Evolutionary conservation across 2,888 invertebrate species (phyloP).

Genomic region (Eristalinus sepulchralis): DNA sequence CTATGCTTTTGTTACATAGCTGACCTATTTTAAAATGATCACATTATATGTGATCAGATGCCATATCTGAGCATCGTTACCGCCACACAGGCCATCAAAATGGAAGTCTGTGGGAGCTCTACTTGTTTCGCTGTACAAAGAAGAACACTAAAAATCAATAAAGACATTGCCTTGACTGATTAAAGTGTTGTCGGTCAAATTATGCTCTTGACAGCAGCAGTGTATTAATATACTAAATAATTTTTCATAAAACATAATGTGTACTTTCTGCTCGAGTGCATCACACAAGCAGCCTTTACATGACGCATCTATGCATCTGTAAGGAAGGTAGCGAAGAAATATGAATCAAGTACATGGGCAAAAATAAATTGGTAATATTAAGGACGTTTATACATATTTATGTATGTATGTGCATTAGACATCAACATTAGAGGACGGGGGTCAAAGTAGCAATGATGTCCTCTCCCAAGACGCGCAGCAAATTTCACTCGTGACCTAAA

Average conservation of each 20-base stretch:
- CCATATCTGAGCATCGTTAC: slow-evolving; percentile 62
- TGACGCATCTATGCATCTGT: background rate
- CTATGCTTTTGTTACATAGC: too few species aligned
- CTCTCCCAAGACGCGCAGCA: slow-evolving; percentile 67
- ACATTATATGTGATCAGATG: too few species aligned
- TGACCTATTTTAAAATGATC: too few species aligned
- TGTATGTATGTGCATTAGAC: slow-evolving; percentile 24
- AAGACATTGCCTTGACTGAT: slow-evolving; percentile 66
- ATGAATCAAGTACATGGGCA: background rate
- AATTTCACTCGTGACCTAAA: slow-evolving; percentile 70
- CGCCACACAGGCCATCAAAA: slow-evolving; percentile 11
- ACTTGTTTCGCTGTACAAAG: slow-evolving; percentile 15
- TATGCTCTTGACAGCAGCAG: slow-evolving; percentile 15
- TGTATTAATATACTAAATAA: background rate
- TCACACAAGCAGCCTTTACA: background rate
- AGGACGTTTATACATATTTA: slow-evolving; percentile 15
- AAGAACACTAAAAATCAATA: slow-evolving; percentile 64
- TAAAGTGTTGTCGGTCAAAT: slow-evolving; percentile 54
- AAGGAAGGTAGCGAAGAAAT: background rate
- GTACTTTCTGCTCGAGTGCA: background rate
- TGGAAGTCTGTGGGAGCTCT: slow-evolving; percentile 20
- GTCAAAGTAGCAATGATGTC: slow-evolving; percentile 32
- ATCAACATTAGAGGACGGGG: slow-evolving; percentile 7
- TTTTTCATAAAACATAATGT: background rate
- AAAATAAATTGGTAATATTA: background rate